phyloP scores from a whole-genome alignment of 2,113 vertebrate species.

The Sinocyclocheilus anshuiensis region DNA sequence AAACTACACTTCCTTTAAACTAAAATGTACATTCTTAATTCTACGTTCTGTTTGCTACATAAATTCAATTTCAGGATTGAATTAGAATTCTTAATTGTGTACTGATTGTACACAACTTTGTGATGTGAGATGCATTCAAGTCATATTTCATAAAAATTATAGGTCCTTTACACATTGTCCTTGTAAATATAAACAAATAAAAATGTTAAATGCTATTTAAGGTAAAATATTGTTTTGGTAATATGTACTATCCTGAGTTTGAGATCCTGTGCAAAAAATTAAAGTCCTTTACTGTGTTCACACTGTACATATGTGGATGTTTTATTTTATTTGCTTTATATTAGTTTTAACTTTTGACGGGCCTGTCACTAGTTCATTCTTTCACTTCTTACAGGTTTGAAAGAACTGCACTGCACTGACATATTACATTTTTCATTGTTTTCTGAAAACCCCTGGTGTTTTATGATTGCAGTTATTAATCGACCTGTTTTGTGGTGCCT shows the following conservation, averaged over 20 bases:
- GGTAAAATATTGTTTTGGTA: too few relatives aligned
- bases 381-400: neutral
- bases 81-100: neutral
- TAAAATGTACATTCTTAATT: neutral
- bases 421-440: neutral
- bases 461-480: conserved; percentile 28
- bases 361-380: neutral
- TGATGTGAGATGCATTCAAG: neutral
- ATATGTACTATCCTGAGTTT: too few relatives aligned
- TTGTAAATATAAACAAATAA: too few relatives aligned
- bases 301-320: neutral
- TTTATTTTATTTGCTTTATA: neutral
- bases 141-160: neutral
- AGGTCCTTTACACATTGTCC: too few relatives aligned
- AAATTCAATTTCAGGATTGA: neutral
- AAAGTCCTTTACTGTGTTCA: neutral
- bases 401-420: neutral
- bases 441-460: neutral
- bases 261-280: neutral
- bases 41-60: neutral
- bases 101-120: neutral
- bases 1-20: neutral
- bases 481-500: conserved; percentile 10
- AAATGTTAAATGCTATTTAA: neutral
- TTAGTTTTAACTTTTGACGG: neutral